Evolutionary conservation across 1,140 invertebrate genomes (phyloP).

Genomic region (Papilio polyxenes): DNA sequence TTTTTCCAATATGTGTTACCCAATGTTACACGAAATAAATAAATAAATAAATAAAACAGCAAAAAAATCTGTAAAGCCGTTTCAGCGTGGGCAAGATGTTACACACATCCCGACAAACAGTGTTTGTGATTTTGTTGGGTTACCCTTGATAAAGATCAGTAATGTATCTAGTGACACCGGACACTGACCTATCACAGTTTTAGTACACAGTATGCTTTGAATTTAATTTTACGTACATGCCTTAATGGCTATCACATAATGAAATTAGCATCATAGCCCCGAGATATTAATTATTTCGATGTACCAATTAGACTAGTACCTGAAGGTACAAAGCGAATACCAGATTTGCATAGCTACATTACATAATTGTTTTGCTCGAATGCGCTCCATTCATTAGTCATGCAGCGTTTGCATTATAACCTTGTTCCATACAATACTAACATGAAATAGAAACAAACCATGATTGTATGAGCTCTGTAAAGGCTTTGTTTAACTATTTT

Average conservation of each 20-base stretch:
- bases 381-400: conserved; percentile 10
- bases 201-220: too few relatives aligned
- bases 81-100: too few relatives aligned
- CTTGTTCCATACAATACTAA: background rate
- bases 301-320: conserved; percentile 20
- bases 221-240: background rate
- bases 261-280: background rate
- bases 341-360: conserved; percentile 23
- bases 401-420: conserved; percentile 7
- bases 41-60: too few relatives aligned
- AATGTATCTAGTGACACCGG: too few relatives aligned
- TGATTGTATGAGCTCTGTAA: background rate
- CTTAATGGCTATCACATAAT: background rate
- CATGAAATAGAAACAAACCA: background rate
- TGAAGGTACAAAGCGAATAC: conserved; percentile 24
- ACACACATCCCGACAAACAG: too few relatives aligned
- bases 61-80: too few relatives aligned
- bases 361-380: conserved; percentile 21
- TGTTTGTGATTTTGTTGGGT: too few relatives aligned
- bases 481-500: background rate
- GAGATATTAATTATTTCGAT: conserved; percentile 3
- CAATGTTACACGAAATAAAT: too few relatives aligned
- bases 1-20: too few relatives aligned
- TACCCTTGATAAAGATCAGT: too few relatives aligned
- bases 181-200: too few relatives aligned